Base-by-base conservation (phyloP, 2,113 vertebrate genomes). In the Rhinolophus sinicus region DNA sequence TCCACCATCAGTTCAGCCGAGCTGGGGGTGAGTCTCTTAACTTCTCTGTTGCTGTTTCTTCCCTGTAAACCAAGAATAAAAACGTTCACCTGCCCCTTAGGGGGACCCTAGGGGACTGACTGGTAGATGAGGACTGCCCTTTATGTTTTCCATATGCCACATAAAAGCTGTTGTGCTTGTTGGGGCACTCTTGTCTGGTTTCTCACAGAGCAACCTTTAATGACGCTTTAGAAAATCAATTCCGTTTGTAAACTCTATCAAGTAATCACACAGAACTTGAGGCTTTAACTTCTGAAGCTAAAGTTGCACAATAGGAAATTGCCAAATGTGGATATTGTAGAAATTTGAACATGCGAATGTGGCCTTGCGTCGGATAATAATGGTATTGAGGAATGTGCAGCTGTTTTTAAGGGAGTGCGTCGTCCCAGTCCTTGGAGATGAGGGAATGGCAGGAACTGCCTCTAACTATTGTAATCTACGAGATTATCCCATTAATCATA, bases 401-500 rank as follows among this genome's bases (percentile, higher is more conserved):
- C 98, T 98, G 98, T 95, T 98, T 88, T 97, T 62, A 13, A 24
- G 95, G 97, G 96, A 96, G 96, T 22, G 96, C 93, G 88, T 10
- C 69, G 96, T 78, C 76, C 62, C 65, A 0, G 97, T 98, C 98
- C 98, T 97, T 6, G 60, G 98, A 97, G 98, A 98, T 84, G 0
- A 0, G 47, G 90, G 90, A 95, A 97, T 89, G 95, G 98, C 98
- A 98, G 98, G 93, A 94, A 93, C 97, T 97, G 98, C 98, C 97
- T 97, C 97, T 90, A 88, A 98, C 97, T 97, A 86, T 98, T 98
- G 96, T 97, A 98, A 97, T 97, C 96, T 95, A 93, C 96, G 83
- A 95, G 96, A 97, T 98, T 96, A 97, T 97, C 97, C 98, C 97
- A 98, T 98, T 97, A 96, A 98, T 98, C 98, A 97, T 90, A 35